Base-by-base conservation (phyloP, 2,113 vertebrate species). In the Spizaetus ornatus region DNA sequence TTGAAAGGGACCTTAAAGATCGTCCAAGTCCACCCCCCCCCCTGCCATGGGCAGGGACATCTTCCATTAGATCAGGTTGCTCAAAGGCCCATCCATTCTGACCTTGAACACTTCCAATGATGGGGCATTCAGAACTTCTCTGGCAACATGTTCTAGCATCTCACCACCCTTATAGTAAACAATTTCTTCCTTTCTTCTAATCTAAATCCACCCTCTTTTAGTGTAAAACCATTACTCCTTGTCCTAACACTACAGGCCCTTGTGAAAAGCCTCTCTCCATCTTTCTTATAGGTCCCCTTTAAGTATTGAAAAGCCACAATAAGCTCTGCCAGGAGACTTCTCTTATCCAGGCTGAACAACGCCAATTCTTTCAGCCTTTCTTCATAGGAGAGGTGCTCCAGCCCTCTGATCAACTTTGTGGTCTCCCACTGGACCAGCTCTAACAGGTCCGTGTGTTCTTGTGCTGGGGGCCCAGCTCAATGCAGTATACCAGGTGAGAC, bases 241-340 rank as follows among this genome's bases (percentile, higher is more conserved):
- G 16, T 34, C 32, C 43, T 66, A 79, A 52, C 15, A 21, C 34
- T 82, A 50, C 32, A 77, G 7, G 6, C 13, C 13, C n/a, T 82
- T 70, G 4, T 34, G 47, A 83, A 65, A 65, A 65, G 16, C 4
- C 18, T 53, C 6, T 36, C 26, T 56, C n/a, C 22, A 15, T 13
- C 62, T 76, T 38, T 63, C 16, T 58, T 29, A 15, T 27, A 43
- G 3, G 5, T 11, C 11, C 32, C 10, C 27, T 70, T 56, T 56
- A 81, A 36, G n/a, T 20, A 55, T 1, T 62, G 55, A 42, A 76
- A 76, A 9, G 26, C 5, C 0, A 0, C n/a, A 8, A n/a, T 13
- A 50, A 69, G 13, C 13, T 62, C 2, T 82, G 7, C 7, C 36
- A 0, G 0, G 11, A 67, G 6, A 8, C 20, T 55, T 74, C 52